phyloP scores from a whole-genome alignment of 2,797 vertebrate species.

The Notoglanidium macrostoma region DNA sequence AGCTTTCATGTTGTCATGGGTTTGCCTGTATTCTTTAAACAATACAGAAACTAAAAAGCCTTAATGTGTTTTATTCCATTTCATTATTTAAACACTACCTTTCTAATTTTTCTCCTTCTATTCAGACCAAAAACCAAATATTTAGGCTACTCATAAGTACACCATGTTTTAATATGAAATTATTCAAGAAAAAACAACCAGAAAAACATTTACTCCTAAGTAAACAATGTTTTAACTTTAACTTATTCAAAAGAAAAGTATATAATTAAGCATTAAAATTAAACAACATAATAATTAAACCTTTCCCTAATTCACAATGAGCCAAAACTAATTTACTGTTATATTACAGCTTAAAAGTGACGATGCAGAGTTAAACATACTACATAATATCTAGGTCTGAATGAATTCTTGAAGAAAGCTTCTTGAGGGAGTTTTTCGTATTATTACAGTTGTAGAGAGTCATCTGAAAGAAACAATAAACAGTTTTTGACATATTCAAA shows the following conservation, averaged over 20 bases:
- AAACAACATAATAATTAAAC: neutral
- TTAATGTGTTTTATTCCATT: too few relatives aligned
- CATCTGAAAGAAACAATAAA: neutral
- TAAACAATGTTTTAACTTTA: neutral
- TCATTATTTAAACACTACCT: too few relatives aligned
- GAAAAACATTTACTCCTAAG: neutral
- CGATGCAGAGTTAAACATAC: neutral
- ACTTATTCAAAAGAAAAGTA: neutral
- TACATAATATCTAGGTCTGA: neutral
- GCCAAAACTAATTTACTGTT: neutral
- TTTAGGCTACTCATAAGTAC: neutral
- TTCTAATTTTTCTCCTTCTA: too few relatives aligned
- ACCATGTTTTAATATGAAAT: neutral
- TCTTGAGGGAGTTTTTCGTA: neutral
- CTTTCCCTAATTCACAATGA: neutral
- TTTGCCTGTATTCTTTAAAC: neutral
- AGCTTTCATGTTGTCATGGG: neutral
- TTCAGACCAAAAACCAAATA: neutral
- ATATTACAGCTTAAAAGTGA: neutral
- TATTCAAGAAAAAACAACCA: too few relatives aligned
- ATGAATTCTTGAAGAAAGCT: slow-evolving; percentile 2
- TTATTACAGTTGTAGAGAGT: neutral
- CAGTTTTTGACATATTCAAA: neutral
- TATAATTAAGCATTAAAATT: neutral
- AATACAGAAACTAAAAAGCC: neutral